These are phyloP conservation scores for Schizaphis graminum DNA, from an alignment of 2,888 invertebrate genomes.

Conservation along the genomic window DNA sequence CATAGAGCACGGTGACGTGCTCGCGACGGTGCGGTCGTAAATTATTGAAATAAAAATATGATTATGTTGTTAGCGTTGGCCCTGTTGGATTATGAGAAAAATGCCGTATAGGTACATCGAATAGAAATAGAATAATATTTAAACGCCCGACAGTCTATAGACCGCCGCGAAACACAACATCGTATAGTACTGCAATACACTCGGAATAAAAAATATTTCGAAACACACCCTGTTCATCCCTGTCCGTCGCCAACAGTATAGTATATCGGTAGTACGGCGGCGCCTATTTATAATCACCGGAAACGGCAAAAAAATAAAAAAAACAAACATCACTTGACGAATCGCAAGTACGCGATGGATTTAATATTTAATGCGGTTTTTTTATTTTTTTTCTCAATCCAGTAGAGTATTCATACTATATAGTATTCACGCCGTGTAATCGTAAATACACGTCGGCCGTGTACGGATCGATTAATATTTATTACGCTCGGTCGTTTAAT, in stretches of 20 bases:
- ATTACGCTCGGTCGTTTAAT: constrained; percentile 8
- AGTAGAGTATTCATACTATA: neutral
- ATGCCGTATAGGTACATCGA: no score
- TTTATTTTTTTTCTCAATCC: neutral
- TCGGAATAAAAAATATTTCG: neutral
- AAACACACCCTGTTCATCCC: no score
- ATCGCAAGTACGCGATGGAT: neutral
- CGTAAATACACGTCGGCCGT: neutral
- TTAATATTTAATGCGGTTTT: neutral
- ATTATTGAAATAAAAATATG: no score
- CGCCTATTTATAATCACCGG: neutral
- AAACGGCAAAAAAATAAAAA: neutral
- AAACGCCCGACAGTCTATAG: neutral
- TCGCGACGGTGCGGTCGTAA: no score
- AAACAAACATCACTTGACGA: neutral
- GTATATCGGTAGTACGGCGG: no score
- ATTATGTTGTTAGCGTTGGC: no score
- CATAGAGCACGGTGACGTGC: neutral
- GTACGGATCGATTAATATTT: neutral
- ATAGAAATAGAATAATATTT: neutral
- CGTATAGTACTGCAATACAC: neutral
- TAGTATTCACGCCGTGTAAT: neutral
- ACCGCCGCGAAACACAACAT: neutral
- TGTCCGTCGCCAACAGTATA: no score
- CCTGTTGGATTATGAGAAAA: no score